Percentiles rank a stretch among this genome's conserved stretches.
These are phyloP conservation scores for Oedothorax gibbosus DNA, from an alignment of 1,140 invertebrate species.

Conservation along the genomic window DNA sequence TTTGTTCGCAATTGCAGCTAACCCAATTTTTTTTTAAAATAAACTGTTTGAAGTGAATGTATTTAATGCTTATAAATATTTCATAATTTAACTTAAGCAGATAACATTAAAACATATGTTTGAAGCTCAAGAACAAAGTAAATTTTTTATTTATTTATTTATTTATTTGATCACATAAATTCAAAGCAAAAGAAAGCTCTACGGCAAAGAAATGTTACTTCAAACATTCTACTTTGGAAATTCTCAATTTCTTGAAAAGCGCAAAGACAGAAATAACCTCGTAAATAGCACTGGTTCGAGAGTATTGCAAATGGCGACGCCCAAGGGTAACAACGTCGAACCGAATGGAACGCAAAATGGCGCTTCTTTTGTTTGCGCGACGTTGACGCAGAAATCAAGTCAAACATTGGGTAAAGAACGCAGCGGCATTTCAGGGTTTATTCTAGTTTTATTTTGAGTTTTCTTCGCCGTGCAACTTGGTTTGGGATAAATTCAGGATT, in stretches of 20 bases:
- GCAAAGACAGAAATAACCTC: constrained; percentile 28
- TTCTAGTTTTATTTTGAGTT: constrained; percentile 24
- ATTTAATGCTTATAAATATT: no score
- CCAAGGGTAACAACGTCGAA: constrained; percentile 16
- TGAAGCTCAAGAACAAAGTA: neutral
- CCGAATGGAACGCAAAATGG: constrained; percentile 33
- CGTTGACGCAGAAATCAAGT: constrained; percentile 37
- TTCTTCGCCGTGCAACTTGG: neutral
- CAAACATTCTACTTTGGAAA: neutral
- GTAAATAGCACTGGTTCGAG: constrained; percentile 32
- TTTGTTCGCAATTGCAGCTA: no score
- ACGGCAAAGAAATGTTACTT: neutral
- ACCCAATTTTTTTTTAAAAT: no score
- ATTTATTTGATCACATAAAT: constrained; percentile 33
- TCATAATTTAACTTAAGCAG: no score
- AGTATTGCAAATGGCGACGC: constrained; percentile 32
- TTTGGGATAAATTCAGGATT: constrained; percentile 49
- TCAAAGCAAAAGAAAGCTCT: neutral
- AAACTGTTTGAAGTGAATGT: no score
- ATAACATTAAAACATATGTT: no score
- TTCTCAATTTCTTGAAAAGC: constrained; percentile 36
- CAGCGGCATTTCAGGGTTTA: no score
- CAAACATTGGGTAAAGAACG: neutral
- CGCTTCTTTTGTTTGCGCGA: constrained; percentile 34
- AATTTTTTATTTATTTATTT: neutral